Base-by-base conservation (phyloP, 2,888 invertebrate species). In the Clivina fossor region DNA sequence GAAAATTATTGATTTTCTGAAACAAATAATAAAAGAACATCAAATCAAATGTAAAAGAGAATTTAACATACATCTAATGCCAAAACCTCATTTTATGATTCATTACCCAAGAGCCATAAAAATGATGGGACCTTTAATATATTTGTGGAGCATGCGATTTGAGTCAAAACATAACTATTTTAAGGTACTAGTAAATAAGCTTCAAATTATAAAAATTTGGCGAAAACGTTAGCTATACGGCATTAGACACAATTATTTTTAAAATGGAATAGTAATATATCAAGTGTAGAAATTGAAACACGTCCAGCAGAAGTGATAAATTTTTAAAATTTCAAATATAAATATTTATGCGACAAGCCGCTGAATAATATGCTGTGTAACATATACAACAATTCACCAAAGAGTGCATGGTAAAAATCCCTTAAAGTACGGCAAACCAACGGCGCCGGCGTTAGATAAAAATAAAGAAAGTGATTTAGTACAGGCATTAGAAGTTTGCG, bases 21-120 rank as follows among this genome's bases (percentile, higher is more conserved):
- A 9, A 7, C 22, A 11, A n/a, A 3, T 38, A 11, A 38, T 16
- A 19, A n/a, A 2, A 38, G 4, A 38, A 19, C 18, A 19, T 19
- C 38, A 38, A 4, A 19, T 20, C 3, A n/a, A 11, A 19, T 38
- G 19, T 38, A 38, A 19, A 19, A 4, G 11, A 38, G 20, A 38
- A 5, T 38, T 19, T 38, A 16, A 19, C 11, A 13, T 11, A 16
- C 19, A 5, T 4, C 11, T 38, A 16, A 38, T 19, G n/a, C 38
- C 38, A n/a, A 38, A 38, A 19, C 38, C 19, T 9, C 38, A 38
- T 19, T 38, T 38, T 8, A 38, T 38, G 38, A n/a, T 38, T 8
- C 38, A 38, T 19, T 38, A 38, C 22, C 38, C 38, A 20, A 11
- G n/a, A 2, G 19, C 22, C 2, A 38, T 38, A 20, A 19, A 5